Evolutionary conservation across 2,113 vertebrate genomes (phyloP), one percentile per base, ranked within the genome.

Genomic region (Circaetus gallicus): DNA sequence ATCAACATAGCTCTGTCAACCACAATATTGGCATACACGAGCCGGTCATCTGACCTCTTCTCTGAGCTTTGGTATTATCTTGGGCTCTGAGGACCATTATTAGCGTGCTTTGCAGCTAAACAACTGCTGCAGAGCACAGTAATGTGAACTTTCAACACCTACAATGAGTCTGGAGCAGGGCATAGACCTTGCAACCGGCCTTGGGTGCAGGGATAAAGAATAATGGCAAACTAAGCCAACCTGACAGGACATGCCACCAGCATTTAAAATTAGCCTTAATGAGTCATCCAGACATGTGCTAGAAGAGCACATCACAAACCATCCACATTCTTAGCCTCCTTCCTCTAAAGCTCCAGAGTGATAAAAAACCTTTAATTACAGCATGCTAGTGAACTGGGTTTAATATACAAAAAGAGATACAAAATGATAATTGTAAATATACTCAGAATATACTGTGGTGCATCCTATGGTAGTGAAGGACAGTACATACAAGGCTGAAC

Each of bases 191-290:
- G 52, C 28, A 89, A 28, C 34, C 61, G 69, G 83, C 40, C 86
- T 56, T n/a, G 5, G 28, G 40, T 71, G 40, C 36, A 65, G 65
- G 31, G 31, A 91, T 89, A 63, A 95, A 89, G 56, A 94, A 77
- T 91, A 91, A 84, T 25, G 32, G 42, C 49, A 93, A 62, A 85
- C 26, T 43, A 94, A 92, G 73, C 43, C 69, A 92, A 84, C 13
- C 42, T 40, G 61, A 86, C 29, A 87, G 43, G 31, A 61, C 49
- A 45, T 69, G 52, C 10, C 80, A 89, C 20, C 43, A 89, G 43
- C 62, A 91, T 73, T 89, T 94, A 91, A 89, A 94, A 89, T 87
- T 69, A 89, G 61, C 38, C 65, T 84, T 76, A 69, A 83, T 89
- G 70, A 93, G 53, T 95, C 96, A 87, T 38, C 40, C 42, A 87